These are phyloP conservation scores for Mobula hypostoma DNA, from an alignment of 2,113 vertebrate genomes.

Conservation along the genomic window DNA sequence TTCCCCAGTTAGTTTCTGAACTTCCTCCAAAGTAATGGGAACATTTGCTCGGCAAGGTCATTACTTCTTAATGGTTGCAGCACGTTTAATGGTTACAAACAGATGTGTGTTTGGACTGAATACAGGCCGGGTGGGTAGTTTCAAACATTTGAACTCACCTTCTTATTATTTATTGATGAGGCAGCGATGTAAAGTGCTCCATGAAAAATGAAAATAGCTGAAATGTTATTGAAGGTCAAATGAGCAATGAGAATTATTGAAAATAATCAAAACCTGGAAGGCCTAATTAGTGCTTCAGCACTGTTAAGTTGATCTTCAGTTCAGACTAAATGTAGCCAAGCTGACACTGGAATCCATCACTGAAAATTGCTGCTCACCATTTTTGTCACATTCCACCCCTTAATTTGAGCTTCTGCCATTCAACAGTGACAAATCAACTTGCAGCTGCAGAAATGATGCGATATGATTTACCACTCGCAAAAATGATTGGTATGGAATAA, in stretches of 20 bases:
- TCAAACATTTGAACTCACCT: not conserved
- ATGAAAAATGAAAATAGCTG: not conserved
- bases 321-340: not conserved
- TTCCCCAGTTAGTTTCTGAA: not conserved
- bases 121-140: not conserved
- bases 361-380: not conserved
- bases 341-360: constrained; percentile 17
- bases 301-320: constrained; percentile 14
- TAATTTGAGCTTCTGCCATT: not conserved
- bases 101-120: not conserved
- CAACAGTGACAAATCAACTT: constrained; percentile 2
- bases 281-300: not conserved
- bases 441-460: not conserved
- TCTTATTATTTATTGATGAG: not conserved
- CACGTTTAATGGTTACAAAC: not conserved
- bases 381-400: not conserved
- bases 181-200: not conserved
- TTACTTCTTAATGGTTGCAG: not conserved
- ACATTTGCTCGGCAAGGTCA: not conserved
- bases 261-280: constrained; percentile 13
- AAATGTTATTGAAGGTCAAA: not conserved
- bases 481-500: not conserved
- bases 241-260: not conserved
- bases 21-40: not conserved
- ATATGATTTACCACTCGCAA: not conserved